These are phyloP conservation scores for Taphrorychus bicolor DNA, from an alignment of 2,888 invertebrate species.

Conservation along the genomic window DNA sequence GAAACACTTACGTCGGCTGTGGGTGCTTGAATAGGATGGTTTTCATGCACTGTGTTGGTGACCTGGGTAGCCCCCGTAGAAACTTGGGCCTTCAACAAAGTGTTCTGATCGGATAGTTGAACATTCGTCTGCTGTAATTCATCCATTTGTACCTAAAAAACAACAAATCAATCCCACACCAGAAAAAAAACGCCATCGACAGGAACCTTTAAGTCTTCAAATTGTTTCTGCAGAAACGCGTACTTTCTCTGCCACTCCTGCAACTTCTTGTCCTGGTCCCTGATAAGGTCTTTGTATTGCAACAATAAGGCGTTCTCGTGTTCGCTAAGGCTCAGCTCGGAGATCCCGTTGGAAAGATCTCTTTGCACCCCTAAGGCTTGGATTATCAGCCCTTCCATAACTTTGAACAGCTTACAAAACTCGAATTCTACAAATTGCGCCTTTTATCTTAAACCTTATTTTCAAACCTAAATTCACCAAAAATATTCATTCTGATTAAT, in stretches of 20 bases:
- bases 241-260: conserved; percentile 61
- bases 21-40: background rate
- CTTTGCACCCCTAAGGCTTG: conserved; percentile 57
- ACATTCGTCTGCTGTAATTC: conserved; percentile 76
- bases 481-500: no score
- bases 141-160: conserved; percentile 64
- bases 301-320: conserved; percentile 64
- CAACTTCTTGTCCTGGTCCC: conserved; percentile 83
- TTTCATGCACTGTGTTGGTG: conserved; percentile 36
- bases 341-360: conserved; percentile 61
- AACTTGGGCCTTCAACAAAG: conserved; percentile 75
- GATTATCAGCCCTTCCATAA: conserved; percentile 65
- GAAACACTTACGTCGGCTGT: background rate
- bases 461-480: no score
- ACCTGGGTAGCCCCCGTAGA: conserved; percentile 57
- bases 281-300: conserved; percentile 90
- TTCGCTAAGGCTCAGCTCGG: conserved; percentile 61
- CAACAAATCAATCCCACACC: no score
- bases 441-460: background rate
- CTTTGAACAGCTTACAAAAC: conserved; percentile 91
- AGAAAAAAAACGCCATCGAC: background rate
- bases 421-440: conserved; percentile 75
- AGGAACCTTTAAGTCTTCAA: conserved; percentile 58
- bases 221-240: conserved; percentile 52
- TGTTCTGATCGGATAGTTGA: conserved; percentile 86